A percentile compares a stretch with the other conserved stretches of the same genome.
These are phyloP conservation scores for Cacatua alba DNA, from an alignment of 2,113 vertebrate species.

Conservation along the genomic window DNA sequence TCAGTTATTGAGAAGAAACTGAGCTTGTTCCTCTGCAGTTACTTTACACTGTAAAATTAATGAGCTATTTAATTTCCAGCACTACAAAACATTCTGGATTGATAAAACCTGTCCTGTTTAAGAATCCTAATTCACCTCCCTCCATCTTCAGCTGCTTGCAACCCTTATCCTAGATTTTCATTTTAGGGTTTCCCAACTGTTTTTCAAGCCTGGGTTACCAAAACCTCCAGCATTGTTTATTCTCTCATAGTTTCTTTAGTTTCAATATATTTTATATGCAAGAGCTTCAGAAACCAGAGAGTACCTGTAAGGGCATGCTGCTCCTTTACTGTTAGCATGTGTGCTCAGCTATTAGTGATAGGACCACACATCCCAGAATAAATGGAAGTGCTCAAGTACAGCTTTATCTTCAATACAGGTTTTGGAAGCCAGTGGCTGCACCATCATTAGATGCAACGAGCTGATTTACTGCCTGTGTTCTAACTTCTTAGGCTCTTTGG, in stretches of 20 bases:
- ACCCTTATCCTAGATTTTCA: background rate
- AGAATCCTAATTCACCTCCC: background rate
- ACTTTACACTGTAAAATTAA: slow-evolving; percentile 7
- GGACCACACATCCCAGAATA: background rate
- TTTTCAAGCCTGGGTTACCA: background rate
- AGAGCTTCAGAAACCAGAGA: background rate
- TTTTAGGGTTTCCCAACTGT: background rate
- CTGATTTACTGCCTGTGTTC: background rate
- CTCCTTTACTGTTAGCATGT: background rate
- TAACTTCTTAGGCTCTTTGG: background rate
- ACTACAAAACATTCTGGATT: background rate
- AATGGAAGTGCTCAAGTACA: background rate
- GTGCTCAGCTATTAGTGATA: background rate
- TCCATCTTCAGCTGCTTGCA: background rate
- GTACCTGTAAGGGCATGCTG: background rate
- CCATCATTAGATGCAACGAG: background rate
- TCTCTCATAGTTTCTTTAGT: background rate
- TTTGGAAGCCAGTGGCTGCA: background rate
- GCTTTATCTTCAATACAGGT: slow-evolving; percentile 7
- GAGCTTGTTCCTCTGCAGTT: background rate
- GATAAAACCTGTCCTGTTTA: background rate
- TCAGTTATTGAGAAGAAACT: slow-evolving; percentile 11
- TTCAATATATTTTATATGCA: background rate
- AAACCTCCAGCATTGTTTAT: background rate
- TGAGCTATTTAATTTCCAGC: slow-evolving; percentile 6